Percentiles rank a stretch among this genome's conserved stretches.
These are phyloP conservation scores for Ahaetulla prasina DNA, from an alignment of 2,113 vertebrate species.

Conservation along the genomic window DNA sequence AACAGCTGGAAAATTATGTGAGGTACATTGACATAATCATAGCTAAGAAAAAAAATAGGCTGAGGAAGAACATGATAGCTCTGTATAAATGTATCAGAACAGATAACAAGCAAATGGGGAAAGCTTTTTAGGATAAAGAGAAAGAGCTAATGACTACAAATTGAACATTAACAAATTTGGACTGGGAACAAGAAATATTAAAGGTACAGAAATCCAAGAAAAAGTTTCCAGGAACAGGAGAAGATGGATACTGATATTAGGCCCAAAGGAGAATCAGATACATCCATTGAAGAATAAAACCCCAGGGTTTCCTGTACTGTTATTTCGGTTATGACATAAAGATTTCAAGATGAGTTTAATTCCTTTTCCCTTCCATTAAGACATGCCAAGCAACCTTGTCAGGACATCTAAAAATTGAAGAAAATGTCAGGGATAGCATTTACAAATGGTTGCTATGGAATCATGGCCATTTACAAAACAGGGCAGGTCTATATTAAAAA, in stretches of 20 bases:
- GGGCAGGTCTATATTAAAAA: neutral
- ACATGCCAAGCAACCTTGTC: neutral
- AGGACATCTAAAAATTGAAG: neutral
- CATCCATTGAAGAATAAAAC: neutral
- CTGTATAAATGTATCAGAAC: neutral
- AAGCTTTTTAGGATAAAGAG: constrained; percentile 1
- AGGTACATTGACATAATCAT: constrained; percentile 1
- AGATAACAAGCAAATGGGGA: neutral
- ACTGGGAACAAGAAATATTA: neutral
- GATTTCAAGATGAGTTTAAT: neutral
- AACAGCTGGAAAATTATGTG: constrained; percentile 14
- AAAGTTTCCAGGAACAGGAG: neutral
- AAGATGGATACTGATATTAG: neutral
- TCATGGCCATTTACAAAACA: neutral
- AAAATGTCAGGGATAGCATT: neutral
- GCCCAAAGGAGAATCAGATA: neutral
- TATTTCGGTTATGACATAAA: neutral
- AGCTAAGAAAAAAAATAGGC: constrained; percentile 1
- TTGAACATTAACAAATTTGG: constrained; percentile 1
- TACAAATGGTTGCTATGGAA: neutral
- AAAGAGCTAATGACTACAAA: constrained; percentile 10
- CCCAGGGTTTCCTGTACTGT: neutral
- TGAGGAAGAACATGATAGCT: neutral
- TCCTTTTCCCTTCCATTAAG: neutral
- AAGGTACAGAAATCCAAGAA: neutral